These are phyloP conservation scores for Cygnus buccinator DNA, from an alignment of 2,113 vertebrate species.

Conservation along the genomic window DNA sequence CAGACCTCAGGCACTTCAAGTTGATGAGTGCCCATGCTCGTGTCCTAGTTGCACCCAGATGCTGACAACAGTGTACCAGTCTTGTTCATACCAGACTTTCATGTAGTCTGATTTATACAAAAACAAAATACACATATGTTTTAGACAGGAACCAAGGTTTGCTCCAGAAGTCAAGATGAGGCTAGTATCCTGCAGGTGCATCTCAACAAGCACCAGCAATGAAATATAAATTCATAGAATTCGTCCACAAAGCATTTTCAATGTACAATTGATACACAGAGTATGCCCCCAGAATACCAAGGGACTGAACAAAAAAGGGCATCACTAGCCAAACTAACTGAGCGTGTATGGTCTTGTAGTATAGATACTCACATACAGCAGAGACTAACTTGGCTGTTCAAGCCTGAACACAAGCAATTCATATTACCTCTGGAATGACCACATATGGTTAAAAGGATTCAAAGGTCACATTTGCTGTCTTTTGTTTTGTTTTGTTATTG, in stretches of 20 bases:
- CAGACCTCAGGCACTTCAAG: not conserved
- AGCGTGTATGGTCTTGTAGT: not conserved
- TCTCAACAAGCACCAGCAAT: not conserved
- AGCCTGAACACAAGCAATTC: not conserved
- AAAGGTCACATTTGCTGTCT: not conserved
- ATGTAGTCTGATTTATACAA: not conserved
- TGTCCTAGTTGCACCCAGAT: rapidly evolving
- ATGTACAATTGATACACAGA: not conserved
- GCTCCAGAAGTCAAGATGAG: not conserved
- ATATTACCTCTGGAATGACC: not conserved
- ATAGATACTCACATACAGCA: not conserved
- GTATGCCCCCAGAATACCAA: not conserved
- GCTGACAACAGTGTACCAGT: no score
- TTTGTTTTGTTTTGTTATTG: not conserved
- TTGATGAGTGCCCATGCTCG: not conserved
- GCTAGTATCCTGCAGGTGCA: not conserved
- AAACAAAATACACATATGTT: not conserved
- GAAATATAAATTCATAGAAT: not conserved
- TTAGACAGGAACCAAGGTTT: not conserved
- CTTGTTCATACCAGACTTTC: not conserved
- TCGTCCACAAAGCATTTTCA: not conserved
- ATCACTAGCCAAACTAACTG: not conserved
- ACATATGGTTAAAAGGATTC: not conserved
- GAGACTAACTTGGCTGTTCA: not conserved
- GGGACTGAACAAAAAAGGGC: not conserved